Percentiles rank a stretch among this genome's conserved stretches.
These are phyloP conservation scores for Lontra canadensis DNA, from an alignment of 2,113 vertebrate species.

Conservation along the genomic window DNA sequence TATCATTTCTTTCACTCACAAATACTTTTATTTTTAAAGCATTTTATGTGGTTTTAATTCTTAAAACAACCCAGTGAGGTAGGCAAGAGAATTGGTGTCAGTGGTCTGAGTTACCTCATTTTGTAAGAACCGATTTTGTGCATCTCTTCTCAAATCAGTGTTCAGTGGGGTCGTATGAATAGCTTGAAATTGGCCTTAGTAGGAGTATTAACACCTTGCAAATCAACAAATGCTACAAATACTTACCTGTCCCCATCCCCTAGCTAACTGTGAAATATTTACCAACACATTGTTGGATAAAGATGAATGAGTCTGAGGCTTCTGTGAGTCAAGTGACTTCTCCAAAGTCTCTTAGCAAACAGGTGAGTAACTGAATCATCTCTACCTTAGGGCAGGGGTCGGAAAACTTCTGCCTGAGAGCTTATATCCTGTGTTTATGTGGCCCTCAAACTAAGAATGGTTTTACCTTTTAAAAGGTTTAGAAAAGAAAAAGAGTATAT, in stretches of 20 bases:
- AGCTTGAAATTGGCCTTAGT: neutral
- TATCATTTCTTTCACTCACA: neutral
- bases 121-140: neutral
- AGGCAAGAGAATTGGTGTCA: neutral
- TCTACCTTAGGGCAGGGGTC: neutral
- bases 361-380: neutral
- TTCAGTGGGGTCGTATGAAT: neutral
- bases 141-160: neutral
- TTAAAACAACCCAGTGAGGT: neutral
- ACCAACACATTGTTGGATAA: neutral
- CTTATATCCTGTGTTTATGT: neutral
- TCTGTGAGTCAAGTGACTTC: neutral
- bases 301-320: neutral
- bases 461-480: neutral
- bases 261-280: neutral
- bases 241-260: neutral
- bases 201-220: neutral
- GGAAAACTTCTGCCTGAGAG: neutral
- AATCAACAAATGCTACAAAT: neutral
- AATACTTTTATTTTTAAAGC: neutral
- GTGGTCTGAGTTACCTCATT: neutral
- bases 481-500: neutral
- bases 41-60: neutral
- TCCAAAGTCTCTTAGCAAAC: neutral
- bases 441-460: neutral